Base-by-base conservation (phyloP, 2,888 invertebrate species). In the Parthenolecanium corni region DNA sequence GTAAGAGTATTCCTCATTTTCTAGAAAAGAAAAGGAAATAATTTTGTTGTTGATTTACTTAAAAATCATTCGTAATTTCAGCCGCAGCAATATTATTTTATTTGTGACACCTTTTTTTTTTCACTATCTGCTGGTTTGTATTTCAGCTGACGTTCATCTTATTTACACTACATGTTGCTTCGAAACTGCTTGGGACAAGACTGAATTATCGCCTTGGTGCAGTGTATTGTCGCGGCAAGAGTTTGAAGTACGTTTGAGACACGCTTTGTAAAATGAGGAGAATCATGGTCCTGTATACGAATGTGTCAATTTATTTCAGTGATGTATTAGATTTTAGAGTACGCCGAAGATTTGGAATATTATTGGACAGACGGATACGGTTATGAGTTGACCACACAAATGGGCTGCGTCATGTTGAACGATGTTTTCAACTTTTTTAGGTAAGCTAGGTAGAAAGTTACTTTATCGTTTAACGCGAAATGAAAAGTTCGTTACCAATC, bases 311-410 rank as follows among this genome's bases (percentile, higher is more conserved):
- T 21, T 40, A 12, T 53, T 5, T 6, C 21, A n/a, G 31, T 31
- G 9, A 31, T 31, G 23, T 25, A 44, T 23, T 70, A 85, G 85
- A 74, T 79, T 18, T 69, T 89, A 64, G 89, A 89, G 73, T 91
- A 85, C 71, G 79, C 78, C 31, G 81, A 84, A 70, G 90, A 91
- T 72, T 72, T 91, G 58, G 82, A 84, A 72, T 82, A 86, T 70
- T 91, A 85, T 72, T 89, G 86, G 85, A 75, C 82, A 66, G 87
- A 89, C 72, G 89, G 90, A 5, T 89, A 89, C 70, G 89, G 86
- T 12, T 78, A 82, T 70, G 76, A 82, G 66, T 72, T 91, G 61
- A 85, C 85, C 2, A 82, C 83, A 70, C 76, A 80, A 67, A 85
- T 85, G 73, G 87, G 89, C 1, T 91, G 91, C 72, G 77, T 83